Percentiles rank a stretch among this genome's conserved stretches.
Evolutionary conservation across 1,140 invertebrate species (phyloP).

Genomic region (Drosophila nigromelanica): DNA sequence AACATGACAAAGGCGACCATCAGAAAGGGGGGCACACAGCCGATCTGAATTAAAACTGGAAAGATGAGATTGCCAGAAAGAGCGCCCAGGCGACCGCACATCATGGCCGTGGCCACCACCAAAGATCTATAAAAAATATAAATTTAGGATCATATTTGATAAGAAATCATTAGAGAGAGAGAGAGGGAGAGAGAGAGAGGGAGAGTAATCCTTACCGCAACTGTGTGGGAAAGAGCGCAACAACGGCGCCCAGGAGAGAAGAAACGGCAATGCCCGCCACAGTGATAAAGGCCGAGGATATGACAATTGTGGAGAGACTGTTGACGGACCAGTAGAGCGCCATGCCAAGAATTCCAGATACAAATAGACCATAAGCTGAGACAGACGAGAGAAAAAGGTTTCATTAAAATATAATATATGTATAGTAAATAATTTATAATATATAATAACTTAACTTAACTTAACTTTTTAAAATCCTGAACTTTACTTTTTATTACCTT

Average conservation of each 20-base stretch:
- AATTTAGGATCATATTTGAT: not conserved
- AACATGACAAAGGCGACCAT: constrained; percentile 72
- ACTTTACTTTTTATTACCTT: too few relatives aligned
- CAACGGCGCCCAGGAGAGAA: constrained; percentile 71
- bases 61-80: constrained; percentile 78
- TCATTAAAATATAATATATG: not conserved
- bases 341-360: constrained; percentile 77
- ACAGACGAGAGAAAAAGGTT: not conserved
- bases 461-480: too few relatives aligned
- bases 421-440: not conserved
- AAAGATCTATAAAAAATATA: constrained; percentile 51
- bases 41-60: constrained; percentile 71
- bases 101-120: constrained; percentile 75
- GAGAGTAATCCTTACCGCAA: constrained; percentile 50
- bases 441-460: too few relatives aligned
- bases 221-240: constrained; percentile 76
- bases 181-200: too few relatives aligned
- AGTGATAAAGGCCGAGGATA: constrained; percentile 70
- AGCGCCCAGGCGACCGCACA: constrained; percentile 78
- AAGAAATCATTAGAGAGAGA: not conserved
- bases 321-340: constrained; percentile 84
- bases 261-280: constrained; percentile 69
- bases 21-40: constrained; percentile 77
- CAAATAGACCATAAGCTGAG: constrained; percentile 80
- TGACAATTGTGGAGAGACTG: constrained; percentile 72